Base-by-base conservation (phyloP, 2,113 vertebrate genomes). In the Climacteris rufus region DNA sequence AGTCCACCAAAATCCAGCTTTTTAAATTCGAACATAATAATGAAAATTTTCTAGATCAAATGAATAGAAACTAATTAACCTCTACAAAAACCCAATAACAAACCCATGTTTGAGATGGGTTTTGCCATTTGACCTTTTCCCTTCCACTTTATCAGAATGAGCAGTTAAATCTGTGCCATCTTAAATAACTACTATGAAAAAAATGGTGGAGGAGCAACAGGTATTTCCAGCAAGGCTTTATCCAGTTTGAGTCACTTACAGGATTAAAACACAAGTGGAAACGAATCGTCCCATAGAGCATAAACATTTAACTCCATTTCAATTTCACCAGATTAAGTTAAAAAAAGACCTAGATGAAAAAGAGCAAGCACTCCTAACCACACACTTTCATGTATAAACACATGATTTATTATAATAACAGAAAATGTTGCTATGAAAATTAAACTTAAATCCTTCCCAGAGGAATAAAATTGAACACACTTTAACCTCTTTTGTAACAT, bases 1-100 rank as follows among this genome's bases (percentile, higher is more conserved):
- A 94, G 74, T 44, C 98, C 98, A 49, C 97, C 97, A 97, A 99
- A 98, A 83, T 98, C 95, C 68, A 99, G 49, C 89, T 98, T 99
- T 93, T 98, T 98, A 94, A 99, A 98, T 83, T 98, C 97, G 90
- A 98, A 50, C 28, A 97, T 89, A 22, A 94, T 97, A 90, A 97
- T 74, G 95, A 98, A 98, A 57, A 98, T 56, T 69, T 98, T 97
- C 98, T 98, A 64, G 1, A 81, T 88, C 66, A 90, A 83, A 89
- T 65, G 25, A 93, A 75, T 31, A 76, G 93, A 66, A 82, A 92
- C 28, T 7, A 77, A 50, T 45, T 83, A 87, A 78, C 7, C 13
- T 74, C 69, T 57, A 74, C 6, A 75, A 50, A 87, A 3, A 35
- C 11, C 9, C 8, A 84, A 22, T 31, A 69, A 63, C 33, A 88